These are phyloP conservation scores for Pseudopipra pipra DNA, from an alignment of 2,113 vertebrate genomes.

Conservation along the genomic window DNA sequence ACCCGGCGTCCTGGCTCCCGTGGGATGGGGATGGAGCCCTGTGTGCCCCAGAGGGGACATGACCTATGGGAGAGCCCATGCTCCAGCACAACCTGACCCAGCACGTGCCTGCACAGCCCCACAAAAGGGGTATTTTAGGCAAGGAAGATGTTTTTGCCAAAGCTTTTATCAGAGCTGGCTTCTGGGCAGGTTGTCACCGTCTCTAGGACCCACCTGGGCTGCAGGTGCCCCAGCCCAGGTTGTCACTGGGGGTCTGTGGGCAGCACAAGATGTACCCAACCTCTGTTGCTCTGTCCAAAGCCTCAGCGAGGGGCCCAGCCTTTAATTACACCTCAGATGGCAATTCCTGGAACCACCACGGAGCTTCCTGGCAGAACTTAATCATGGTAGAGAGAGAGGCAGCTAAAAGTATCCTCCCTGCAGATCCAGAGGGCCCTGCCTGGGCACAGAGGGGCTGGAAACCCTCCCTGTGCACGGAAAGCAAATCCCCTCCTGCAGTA, in stretches of 20 bases:
- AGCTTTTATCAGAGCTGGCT: neutral
- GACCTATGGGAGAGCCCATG: rapidly evolving
- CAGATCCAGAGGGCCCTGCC: neutral
- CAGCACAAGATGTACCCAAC: neutral
- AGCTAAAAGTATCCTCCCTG: neutral
- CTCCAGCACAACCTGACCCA: neutral
- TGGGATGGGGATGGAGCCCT: neutral
- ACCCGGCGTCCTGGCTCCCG: rapidly evolving
- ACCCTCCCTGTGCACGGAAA: neutral
- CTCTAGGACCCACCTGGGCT: neutral
- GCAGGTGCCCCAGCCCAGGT: neutral
- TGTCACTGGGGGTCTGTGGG: neutral
- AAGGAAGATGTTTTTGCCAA: neutral
- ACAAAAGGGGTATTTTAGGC: neutral
- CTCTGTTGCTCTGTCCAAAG: neutral
- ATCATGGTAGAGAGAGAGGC: neutral
- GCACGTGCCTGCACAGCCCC: neutral
- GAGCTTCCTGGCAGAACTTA: slow-evolving; percentile 33
- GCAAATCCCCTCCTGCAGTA: slow-evolving; percentile 37
- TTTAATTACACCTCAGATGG: neutral
- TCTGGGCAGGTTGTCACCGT: neutral
- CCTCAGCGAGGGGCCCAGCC: neutral
- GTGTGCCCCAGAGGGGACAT: rapidly evolving
- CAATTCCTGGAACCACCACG: slow-evolving; percentile 25
- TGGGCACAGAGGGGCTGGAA: neutral